Percentiles rank a stretch among this genome's conserved stretches.
These are phyloP conservation scores for Lamproptera curius DNA, from an alignment of 2,888 invertebrate species.

Conservation along the genomic window DNA sequence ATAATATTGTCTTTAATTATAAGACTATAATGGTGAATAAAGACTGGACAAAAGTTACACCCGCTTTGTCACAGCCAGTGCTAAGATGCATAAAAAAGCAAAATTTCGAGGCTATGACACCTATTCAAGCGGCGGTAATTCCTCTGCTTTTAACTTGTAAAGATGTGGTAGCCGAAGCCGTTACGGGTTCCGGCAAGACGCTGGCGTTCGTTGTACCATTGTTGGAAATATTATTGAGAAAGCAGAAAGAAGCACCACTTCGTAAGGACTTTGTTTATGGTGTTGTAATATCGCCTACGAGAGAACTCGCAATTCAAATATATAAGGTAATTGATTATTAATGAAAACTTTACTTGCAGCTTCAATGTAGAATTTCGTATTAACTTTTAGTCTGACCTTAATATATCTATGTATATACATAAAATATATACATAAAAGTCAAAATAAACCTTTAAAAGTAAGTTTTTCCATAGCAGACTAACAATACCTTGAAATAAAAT, in stretches of 20 bases:
- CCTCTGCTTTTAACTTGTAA: slow-evolving; percentile 92
- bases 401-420: too few relatives aligned
- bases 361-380: too few relatives aligned
- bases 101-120: slow-evolving; percentile 77
- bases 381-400: too few relatives aligned
- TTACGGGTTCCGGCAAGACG: slow-evolving; percentile 99
- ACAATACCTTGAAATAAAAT: too few relatives aligned
- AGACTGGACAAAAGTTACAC: slow-evolving; percentile 59
- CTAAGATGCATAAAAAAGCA: slow-evolving; percentile 71
- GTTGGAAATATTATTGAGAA: slow-evolving; percentile 87
- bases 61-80: slow-evolving; percentile 68
- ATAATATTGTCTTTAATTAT: slow-evolving; percentile 11
- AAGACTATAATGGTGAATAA: slow-evolving; percentile 62
- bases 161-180: slow-evolving; percentile 98
- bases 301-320: slow-evolving; percentile 96
- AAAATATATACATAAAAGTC: too few relatives aligned
- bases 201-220: slow-evolving; percentile 96
- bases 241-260: slow-evolving; percentile 80
- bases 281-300: slow-evolving; percentile 95
- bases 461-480: too few relatives aligned
- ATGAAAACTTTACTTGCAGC: too few relatives aligned
- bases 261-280: slow-evolving; percentile 89
- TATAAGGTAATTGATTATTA: slow-evolving; percentile 81
- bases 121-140: slow-evolving; percentile 90
- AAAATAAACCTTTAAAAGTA: too few relatives aligned